Conservation (phyloP, 2,113 vertebrate genomes). For the Vombatus ursinus region DNA sequence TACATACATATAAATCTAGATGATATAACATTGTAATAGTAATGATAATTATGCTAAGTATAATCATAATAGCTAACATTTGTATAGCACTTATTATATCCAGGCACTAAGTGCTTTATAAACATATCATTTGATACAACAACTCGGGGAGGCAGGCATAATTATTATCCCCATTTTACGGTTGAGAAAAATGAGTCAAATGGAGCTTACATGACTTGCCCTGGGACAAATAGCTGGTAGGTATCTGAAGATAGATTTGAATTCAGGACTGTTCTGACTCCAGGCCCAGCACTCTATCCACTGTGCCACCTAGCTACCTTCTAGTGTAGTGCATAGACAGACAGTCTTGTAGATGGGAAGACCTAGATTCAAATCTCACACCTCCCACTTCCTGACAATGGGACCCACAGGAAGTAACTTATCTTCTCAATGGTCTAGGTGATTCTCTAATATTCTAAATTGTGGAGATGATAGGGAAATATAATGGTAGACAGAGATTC, state of each 20-base stretch:
- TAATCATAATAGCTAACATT: neutral
- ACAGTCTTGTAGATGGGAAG: too few relatives aligned
- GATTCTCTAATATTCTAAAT: neutral
- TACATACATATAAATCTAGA: too few relatives aligned
- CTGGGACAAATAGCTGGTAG: neutral
- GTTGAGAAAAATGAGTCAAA: neutral
- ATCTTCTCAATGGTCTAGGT: neutral
- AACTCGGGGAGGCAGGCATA: neutral
- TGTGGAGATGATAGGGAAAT: neutral
- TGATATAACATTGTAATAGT: too few relatives aligned
- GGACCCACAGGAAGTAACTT: too few relatives aligned
- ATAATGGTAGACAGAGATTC: neutral
- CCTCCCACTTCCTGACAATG: too few relatives aligned
- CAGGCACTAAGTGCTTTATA: neutral
- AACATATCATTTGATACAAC: neutral
- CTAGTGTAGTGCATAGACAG: too few relatives aligned
- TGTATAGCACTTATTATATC: neutral
- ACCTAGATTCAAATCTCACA: too few relatives aligned
- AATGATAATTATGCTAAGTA: neutral
- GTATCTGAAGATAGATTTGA: neutral
- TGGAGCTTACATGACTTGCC: neutral
- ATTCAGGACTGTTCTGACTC: too few relatives aligned
- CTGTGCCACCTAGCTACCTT: too few relatives aligned
- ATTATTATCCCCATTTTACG: neutral
- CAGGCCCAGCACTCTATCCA: too few relatives aligned